Conservation (phyloP, 2,797 vertebrate species). For the Monodelphis domestica region DNA sequence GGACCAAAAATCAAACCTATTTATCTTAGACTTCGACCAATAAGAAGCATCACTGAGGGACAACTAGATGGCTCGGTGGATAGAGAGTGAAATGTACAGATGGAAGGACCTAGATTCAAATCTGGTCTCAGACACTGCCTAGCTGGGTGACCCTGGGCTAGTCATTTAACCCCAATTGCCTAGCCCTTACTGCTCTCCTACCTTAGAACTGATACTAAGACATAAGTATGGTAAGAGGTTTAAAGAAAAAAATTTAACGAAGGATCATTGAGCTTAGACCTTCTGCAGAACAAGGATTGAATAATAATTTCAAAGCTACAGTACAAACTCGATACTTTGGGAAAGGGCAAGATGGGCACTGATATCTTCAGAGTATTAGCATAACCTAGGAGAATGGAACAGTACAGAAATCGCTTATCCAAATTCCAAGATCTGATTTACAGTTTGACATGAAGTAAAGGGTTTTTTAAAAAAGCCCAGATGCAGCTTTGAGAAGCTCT, state of each 20-base stretch:
- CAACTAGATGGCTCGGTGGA: too few relatives aligned
- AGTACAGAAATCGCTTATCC: not conserved
- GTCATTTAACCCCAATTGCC: too few relatives aligned
- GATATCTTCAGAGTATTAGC: not conserved
- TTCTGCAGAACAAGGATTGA: not conserved
- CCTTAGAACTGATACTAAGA: too few relatives aligned
- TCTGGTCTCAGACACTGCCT: too few relatives aligned
- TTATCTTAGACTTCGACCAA: conserved; percentile 2
- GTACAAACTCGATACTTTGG: not conserved
- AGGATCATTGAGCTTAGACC: not conserved
- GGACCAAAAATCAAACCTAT: conserved; percentile 15
- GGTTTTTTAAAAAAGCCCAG: not conserved
- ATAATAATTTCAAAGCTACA: not conserved
- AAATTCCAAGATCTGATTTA: not conserved
- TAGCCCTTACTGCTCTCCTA: too few relatives aligned
- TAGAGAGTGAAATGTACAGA: too few relatives aligned
- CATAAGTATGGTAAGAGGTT: too few relatives aligned
- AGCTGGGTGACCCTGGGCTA: too few relatives aligned
- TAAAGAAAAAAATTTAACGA: too few relatives aligned
- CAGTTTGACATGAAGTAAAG: not conserved
- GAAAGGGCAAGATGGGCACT: not conserved
- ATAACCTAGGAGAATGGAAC: not conserved
- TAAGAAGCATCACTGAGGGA: not conserved
- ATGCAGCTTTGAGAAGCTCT: not conserved
- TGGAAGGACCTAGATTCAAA: too few relatives aligned